These are phyloP conservation scores for Babyrousa celebensis DNA, from an alignment of 2,797 vertebrate species.

Conservation along the genomic window DNA sequence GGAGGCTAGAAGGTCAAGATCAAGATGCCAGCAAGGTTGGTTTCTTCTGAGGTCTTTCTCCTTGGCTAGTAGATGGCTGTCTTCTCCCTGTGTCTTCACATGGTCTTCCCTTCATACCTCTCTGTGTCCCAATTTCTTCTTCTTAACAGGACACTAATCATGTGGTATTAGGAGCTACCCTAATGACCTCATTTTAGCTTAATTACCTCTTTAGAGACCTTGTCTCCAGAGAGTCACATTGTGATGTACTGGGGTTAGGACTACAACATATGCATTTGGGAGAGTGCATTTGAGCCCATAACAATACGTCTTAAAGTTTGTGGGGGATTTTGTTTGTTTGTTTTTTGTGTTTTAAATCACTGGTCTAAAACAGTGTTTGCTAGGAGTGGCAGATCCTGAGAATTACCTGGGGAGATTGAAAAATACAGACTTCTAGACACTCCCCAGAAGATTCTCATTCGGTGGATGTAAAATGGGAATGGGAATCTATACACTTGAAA, in stretches of 20 bases:
- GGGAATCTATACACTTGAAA: background rate
- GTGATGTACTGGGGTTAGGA: background rate
- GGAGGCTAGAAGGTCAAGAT: background rate
- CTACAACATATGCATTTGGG: background rate
- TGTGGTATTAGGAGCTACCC: background rate
- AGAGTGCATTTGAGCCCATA: background rate
- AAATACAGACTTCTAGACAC: background rate
- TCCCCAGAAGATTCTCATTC: background rate
- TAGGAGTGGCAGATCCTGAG: background rate
- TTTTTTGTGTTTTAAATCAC: background rate
- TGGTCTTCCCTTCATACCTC: background rate
- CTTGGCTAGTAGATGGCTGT: background rate
- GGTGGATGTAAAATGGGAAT: background rate
- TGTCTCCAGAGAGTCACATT: background rate
- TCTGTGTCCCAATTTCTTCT: constrained; percentile 7
- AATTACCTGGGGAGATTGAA: constrained; percentile 1
- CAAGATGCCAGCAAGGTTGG: background rate
- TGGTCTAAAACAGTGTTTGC: background rate
- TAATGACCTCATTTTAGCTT: background rate
- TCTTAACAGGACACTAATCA: background rate
- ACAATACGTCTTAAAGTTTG: background rate
- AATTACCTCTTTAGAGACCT: background rate
- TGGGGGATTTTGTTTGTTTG: background rate
- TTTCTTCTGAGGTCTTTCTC: background rate
- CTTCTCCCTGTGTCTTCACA: background rate